Base-by-base conservation (phyloP, 2,797 vertebrate species). In the Pygocentrus nattereri region DNA sequence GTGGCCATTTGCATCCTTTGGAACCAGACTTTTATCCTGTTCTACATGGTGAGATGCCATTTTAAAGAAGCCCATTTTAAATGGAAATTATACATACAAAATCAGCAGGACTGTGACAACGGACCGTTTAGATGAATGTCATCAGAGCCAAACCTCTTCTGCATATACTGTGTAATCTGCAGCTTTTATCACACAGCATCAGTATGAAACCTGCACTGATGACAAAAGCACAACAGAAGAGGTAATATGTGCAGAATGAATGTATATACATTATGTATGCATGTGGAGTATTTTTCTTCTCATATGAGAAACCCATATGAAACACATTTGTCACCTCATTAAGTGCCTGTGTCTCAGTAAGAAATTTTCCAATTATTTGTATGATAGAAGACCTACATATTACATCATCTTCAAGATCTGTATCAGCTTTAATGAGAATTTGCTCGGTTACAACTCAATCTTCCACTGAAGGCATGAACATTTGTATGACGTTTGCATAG, bases 261-360 rank as follows among this genome's bases (percentile, higher is more conserved):
- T 84, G 80, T 85, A 84, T 79, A 78, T 76, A 72, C n/a, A 78
- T 76, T 70, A 80, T 56, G 19, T 85, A 81, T 86, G 71, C 84
- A 73, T 81, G 84, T 65, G 79, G 80, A 74, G 58, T 65, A 44
- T 25, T 31, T 85, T 71, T 82, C 52, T 87, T 62, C 85, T 84
- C 52, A 65, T 73, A 62, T 50, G 54, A 77, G 21, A 59, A 74
- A 38, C 44, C 41, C 11, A 61, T 74, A 74, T 34, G 3, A 70
- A 83, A 79, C 8, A 30, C 8, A 50, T 71, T 62, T 78, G 81
- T 89, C 87, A 91, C 86, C 88, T 90, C 86, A 90, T 89, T 89
- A 94, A 94, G 94, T 95, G 93, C 93, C 93, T 95, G 90, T 91
- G 86, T 90, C 89, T 82, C 52, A 52, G 56, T 64, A 74, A 50